Base-by-base conservation (phyloP, 1,140 invertebrate genomes). In the Hyles euphorbiae region DNA sequence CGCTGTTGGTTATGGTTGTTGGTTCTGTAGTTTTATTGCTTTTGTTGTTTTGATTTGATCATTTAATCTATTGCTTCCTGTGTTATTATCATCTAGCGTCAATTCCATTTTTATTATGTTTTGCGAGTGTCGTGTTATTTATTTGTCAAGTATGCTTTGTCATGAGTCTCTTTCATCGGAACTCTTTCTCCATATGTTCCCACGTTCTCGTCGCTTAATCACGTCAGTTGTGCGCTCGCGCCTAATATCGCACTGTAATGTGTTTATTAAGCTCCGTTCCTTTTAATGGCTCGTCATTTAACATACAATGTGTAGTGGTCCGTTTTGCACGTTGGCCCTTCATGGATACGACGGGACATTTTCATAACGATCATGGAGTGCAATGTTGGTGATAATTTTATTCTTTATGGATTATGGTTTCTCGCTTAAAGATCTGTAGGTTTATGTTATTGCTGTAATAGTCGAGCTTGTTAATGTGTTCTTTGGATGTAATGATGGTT, bases 201-300 rank as follows among this genome's bases (percentile, higher is more conserved):
- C 85, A 86, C 85, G 83, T 86, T 79, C 72, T 53, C 70, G 70
- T 71, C 76, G 65, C 70, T 81, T 76, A 81, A 79, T 84, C 78
- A 80, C 68, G 76, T 75, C 76, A 72, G 68, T 61, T 74, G 63
- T 78, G 75, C 72, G 76, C 75, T 72, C 68, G 77, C 76, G 78
- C 68, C 79, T 85, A 84, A 83, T 83, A 85, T 86, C 67, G 80
- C 74, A 72, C 70, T 78, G 74, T 85, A 85, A 86, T 88, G 83
- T 84, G 81, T 86, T 83, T 86, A 86, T 85, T 88, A 85, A 85
- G 78, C 78, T 74, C 63, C 80, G 80, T 81, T 83, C 76, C 70
- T 72, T 79, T 85, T 86, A 86, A 85, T 83, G 83, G 81, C 69
- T 56, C 44, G 71, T 72, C 81, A 85, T 88, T 85, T 83, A 83